Evolutionary conservation across 2,888 invertebrate genomes (phyloP).

Genomic region (Marronus borbonicus): DNA sequence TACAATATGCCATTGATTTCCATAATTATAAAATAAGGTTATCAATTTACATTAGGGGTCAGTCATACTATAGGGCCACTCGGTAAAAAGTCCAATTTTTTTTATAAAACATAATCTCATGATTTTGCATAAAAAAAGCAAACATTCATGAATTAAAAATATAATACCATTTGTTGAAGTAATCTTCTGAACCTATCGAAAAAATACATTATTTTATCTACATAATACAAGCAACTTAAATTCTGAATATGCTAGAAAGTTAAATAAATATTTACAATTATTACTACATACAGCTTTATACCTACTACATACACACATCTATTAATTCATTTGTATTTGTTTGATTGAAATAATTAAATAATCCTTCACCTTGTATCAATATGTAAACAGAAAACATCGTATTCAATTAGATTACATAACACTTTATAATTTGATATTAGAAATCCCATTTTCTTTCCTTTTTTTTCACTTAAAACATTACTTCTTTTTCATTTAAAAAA

Average conservation of each 20-base stretch:
- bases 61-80: conserved; percentile 11
- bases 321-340: neutral
- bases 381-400: neutral
- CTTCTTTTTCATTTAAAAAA: too few species aligned
- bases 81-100: conserved; percentile 21
- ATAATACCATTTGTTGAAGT: too few species aligned
- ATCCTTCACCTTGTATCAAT: conserved; percentile 1
- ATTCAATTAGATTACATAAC: neutral
- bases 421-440: neutral
- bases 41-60: conserved; percentile 34
- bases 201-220: too few species aligned
- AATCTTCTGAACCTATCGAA: too few species aligned
- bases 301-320: too few species aligned
- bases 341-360: conserved; percentile 8
- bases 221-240: too few species aligned
- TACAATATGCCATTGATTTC: conserved; percentile 5
- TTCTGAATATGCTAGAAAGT: too few species aligned
- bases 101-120: neutral
- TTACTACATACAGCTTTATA: too few species aligned
- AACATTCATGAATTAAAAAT: too few species aligned
- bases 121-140: neutral
- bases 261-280: too few species aligned
- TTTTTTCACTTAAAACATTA: too few species aligned
- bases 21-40: conserved; percentile 36
- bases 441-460: neutral